Evolutionary conservation across 1,140 invertebrate genomes (phyloP), one percentile per base, ranked within the genome.

Genomic region (Drosophila santomea): DNA sequence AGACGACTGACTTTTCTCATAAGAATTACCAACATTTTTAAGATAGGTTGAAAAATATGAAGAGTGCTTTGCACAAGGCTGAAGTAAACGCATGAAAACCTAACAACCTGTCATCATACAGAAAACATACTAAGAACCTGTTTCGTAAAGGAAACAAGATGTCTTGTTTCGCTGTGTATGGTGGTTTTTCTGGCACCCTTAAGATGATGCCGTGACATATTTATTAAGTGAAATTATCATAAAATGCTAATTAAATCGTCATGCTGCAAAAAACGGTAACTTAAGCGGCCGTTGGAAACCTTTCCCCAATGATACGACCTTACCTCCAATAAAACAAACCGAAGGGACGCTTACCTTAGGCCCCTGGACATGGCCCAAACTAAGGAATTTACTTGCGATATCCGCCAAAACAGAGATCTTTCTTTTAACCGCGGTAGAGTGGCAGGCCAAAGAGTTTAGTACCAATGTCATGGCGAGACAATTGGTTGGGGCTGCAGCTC

Each of bases 231-330:
- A 86, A 90, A 90, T 90, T 90, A 90, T 90, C 85, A 90, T 90
- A 90, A 90, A 90, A 90, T 90, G 85, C 85, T 85, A 90, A 90
- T 90, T 86, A 90, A 90, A 90, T 90, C 86, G 86, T 90, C 85
- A 90, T 90, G 82, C 66, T 85, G 71, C 68, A 45, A 85, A 85
- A 85, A 90, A 81, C 86, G 85, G 90, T 86, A 90, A 90, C 76
- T 73, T 83, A 62, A 82, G 61, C 71, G 48, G 51, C 52, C 38
- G 52, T 66, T 50, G 60, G 64, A 61, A 61, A 52, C 23, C 47
- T 15, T 48, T 28, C 44, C 54, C 20, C 25, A 25, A 35, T 58
- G 28, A 57, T 12, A 39, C 10, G 63, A 10, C 67, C 38, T 71
- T 23, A 60, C 64, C 50, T 60, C 64, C 80, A 88, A 89, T 89